These are phyloP conservation scores for Sprattus sprattus DNA, from an alignment of 2,113 vertebrate genomes.

Conservation along the genomic window DNA sequence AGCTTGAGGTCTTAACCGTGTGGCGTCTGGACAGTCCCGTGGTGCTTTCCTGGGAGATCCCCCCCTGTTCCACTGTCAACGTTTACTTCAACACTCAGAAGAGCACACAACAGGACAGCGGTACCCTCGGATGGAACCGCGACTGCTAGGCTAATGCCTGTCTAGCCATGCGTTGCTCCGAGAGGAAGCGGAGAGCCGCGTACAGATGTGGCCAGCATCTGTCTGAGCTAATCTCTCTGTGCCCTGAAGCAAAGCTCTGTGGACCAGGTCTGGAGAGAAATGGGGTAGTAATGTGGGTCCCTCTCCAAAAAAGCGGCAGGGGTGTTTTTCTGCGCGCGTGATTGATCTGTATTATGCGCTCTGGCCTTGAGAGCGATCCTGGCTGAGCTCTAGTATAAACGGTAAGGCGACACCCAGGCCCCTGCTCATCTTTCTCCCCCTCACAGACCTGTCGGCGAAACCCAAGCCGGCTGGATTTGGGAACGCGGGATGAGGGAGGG, in stretches of 20 bases:
- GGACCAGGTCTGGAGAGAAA: background rate
- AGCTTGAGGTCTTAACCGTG: slow-evolving; percentile 1
- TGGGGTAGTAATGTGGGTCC: slow-evolving; percentile 60
- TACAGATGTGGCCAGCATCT: background rate
- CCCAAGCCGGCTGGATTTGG: slow-evolving; percentile 92
- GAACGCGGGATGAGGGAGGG: slow-evolving; percentile 66
- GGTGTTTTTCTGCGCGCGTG: slow-evolving; percentile 76
- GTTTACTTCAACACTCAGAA: background rate
- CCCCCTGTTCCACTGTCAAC: too few relatives aligned
- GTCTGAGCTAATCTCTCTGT: background rate
- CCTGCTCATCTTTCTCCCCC: slow-evolving; percentile 85
- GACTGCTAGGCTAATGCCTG: background rate
- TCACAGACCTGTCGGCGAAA: slow-evolving; percentile 94
- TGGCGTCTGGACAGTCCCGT: background rate
- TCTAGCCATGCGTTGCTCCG: background rate
- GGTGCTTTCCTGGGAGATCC: background rate
- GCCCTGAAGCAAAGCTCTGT: background rate
- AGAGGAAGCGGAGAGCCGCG: background rate
- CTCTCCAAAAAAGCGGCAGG: slow-evolving; percentile 75
- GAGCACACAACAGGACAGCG: background rate
- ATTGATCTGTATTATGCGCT: slow-evolving; percentile 90
- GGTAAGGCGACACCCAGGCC: slow-evolving; percentile 85
- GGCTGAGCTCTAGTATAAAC: slow-evolving; percentile 93
- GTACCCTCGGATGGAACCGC: background rate
- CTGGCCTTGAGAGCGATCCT: slow-evolving; percentile 90